phyloP scores from a whole-genome alignment of 2,888 invertebrate genomes.

The Brachylomia viminalis region DNA sequence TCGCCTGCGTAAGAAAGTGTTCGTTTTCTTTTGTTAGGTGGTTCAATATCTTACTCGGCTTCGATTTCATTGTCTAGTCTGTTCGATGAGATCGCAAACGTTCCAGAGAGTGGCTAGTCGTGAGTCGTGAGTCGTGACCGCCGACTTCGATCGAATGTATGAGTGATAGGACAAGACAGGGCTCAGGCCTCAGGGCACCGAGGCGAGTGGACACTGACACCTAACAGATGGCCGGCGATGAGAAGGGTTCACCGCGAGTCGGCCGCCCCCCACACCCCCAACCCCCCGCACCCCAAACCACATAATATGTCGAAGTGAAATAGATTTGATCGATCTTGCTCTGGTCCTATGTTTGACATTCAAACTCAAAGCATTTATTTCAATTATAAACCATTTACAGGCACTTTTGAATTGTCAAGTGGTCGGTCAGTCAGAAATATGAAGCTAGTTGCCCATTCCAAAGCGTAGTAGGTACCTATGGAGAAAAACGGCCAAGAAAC shows the following conservation, averaged over 20 bases:
- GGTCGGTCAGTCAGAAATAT: too few species aligned
- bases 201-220: constrained; percentile 35
- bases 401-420: too few species aligned
- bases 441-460: too few species aligned
- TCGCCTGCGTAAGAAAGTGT: neutral
- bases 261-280: neutral
- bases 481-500: too few species aligned
- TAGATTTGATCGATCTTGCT: constrained; percentile 5
- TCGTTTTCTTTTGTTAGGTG: neutral
- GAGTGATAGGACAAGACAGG: constrained; percentile 31
- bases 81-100: neutral
- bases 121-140: neutral
- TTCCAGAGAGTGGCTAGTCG: neutral
- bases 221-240: constrained; percentile 49
- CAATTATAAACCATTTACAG: too few species aligned
- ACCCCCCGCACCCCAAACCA: neutral
- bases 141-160: neutral
- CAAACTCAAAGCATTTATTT: too few species aligned
- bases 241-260: constrained; percentile 39
- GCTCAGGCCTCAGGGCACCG: constrained; percentile 1
- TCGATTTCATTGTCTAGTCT: neutral
- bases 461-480: too few species aligned
- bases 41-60: neutral
- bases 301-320: constrained; percentile 23
- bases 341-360: too few species aligned